These are phyloP conservation scores for Dysmachus trigonus DNA, from an alignment of 2,888 invertebrate species.

Conservation along the genomic window DNA sequence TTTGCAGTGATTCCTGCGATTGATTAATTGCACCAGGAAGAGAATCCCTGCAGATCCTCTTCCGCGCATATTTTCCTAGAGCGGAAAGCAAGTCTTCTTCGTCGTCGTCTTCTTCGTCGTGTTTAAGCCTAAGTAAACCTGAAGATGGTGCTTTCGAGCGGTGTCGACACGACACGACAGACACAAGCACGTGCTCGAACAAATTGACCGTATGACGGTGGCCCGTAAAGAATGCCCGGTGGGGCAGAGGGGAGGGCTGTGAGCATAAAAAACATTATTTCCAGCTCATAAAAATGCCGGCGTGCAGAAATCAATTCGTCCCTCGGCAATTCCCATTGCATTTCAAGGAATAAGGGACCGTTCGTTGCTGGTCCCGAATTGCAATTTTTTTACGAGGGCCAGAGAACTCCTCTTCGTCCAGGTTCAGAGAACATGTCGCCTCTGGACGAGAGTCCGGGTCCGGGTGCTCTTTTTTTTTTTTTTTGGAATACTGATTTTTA, in stretches of 20 bases:
- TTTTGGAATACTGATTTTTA: not conserved
- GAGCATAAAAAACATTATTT: conserved; percentile 47
- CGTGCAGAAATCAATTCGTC: conserved; percentile 47
- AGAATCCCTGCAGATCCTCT: not conserved
- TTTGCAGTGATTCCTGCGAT: not conserved
- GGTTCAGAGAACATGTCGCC: conserved; percentile 24
- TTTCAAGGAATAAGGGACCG: conserved; percentile 13
- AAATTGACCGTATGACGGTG: conserved; percentile 20
- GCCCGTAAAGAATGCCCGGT: conserved; percentile 11
- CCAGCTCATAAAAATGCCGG: conserved; percentile 50
- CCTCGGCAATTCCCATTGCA: conserved; percentile 32
- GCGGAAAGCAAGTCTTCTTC: not conserved
- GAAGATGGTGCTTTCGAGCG: not conserved
- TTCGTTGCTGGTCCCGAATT: not conserved
- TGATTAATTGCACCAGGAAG: conserved; percentile 21
- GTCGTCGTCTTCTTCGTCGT: too few relatives aligned
- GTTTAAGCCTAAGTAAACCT: not conserved
- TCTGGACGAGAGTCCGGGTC: not conserved
- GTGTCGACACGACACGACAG: not conserved
- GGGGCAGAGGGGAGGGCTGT: not conserved
- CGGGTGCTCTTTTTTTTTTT: not conserved
- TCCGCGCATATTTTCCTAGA: not conserved
- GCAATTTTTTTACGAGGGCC: conserved; percentile 37
- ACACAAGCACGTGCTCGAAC: conserved; percentile 47
- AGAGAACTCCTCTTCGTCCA: not conserved